phyloP scores from a whole-genome alignment of 2,888 invertebrate species.

The Dolichomitus sp. region DNA sequence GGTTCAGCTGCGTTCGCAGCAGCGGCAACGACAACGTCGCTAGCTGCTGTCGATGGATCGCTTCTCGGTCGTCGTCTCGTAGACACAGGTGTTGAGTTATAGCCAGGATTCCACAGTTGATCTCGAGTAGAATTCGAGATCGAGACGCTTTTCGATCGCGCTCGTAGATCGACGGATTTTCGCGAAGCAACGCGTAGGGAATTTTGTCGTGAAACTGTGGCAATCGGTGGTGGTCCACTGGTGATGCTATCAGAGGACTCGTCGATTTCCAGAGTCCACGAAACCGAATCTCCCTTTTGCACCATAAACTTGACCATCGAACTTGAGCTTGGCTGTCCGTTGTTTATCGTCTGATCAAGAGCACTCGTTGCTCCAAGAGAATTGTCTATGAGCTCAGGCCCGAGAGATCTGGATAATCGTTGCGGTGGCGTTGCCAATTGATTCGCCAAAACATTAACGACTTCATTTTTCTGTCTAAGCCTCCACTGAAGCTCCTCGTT shows the following conservation, averaged over 20 bases:
- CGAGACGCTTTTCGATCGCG: slow-evolving; percentile 83
- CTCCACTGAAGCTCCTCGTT: slow-evolving; percentile 97
- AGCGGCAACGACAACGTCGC: slow-evolving; percentile 84
- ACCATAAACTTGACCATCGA: slow-evolving; percentile 94
- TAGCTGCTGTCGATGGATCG: slow-evolving; percentile 85
- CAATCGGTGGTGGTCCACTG: slow-evolving; percentile 64
- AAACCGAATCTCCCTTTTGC: slow-evolving; percentile 94
- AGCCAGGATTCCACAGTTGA: slow-evolving; percentile 78
- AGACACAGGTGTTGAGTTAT: slow-evolving; percentile 79
- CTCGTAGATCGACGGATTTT: slow-evolving; percentile 76
- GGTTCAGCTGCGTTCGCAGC: slow-evolving; percentile 84
- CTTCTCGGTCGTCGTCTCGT: slow-evolving; percentile 77
- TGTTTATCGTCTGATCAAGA: slow-evolving; percentile 85
- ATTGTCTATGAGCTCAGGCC: slow-evolving; percentile 78
- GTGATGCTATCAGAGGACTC: slow-evolving; percentile 72
- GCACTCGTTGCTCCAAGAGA: slow-evolving; percentile 58
- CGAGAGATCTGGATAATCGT: slow-evolving; percentile 80
- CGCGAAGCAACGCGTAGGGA: slow-evolving; percentile 79
- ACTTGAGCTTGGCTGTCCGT: slow-evolving; percentile 90
- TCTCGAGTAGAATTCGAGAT: slow-evolving; percentile 74
- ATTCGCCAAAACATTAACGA: slow-evolving; percentile 86
- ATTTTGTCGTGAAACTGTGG: slow-evolving; percentile 78
- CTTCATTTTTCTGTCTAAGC: slow-evolving; percentile 93
- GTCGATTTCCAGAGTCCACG: slow-evolving; percentile 94
- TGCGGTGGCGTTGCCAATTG: slow-evolving; percentile 78